A percentile compares a stretch with the other conserved stretches of the same genome.
Conservation (phyloP, 1,140 invertebrate genomes). For the Tetramorium alpestre region DNA sequence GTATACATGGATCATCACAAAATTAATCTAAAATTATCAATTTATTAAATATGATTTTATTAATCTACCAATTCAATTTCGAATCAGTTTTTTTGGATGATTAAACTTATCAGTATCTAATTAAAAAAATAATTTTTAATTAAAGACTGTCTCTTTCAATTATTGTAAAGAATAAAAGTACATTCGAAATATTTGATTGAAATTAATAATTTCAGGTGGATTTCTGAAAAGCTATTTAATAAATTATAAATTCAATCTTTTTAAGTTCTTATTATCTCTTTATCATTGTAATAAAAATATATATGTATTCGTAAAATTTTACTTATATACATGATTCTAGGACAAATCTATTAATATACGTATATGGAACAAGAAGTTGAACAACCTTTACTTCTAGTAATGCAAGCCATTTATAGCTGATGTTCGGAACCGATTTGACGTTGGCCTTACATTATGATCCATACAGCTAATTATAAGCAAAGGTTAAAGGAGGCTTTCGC, state of each 20-base stretch:
- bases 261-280: neutral
- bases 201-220: neutral
- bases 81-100: neutral
- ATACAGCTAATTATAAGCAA: conserved; percentile 6
- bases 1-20: neutral
- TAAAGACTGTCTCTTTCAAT: neutral
- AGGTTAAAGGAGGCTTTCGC: neutral
- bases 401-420: neutral
- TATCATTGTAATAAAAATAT: neutral
- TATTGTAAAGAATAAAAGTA: neutral
- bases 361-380: neutral
- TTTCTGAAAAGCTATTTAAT: neutral
- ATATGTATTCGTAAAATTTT: neutral
- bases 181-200: neutral
- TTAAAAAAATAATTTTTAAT: neutral
- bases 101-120: neutral
- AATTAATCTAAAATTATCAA: neutral
- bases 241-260: neutral
- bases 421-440: neutral
- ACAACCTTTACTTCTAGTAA: neutral
- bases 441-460: conserved; percentile 7
- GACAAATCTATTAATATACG: neutral
- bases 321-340: neutral
- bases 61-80: neutral
- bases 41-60: neutral